Base-by-base conservation (phyloP, 2,888 invertebrate species). In the Therioaphis trifolii region DNA sequence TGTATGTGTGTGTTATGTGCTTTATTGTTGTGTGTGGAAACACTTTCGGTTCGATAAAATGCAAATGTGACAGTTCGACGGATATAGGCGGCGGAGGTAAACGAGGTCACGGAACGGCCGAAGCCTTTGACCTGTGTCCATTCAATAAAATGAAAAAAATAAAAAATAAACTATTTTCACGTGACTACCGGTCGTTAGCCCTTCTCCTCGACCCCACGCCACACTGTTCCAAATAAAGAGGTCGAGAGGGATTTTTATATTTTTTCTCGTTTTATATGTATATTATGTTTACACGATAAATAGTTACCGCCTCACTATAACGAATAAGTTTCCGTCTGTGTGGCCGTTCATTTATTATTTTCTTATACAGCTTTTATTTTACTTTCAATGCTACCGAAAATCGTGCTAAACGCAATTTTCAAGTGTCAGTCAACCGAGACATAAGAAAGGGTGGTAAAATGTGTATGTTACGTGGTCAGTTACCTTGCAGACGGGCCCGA, bases 121-220 rank as follows among this genome's bases (percentile, higher is more conserved):
- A 18, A 74, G 82, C 82, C 82, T 82, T 82, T 82, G 82, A 82
- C 82, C 82, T 52, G 29, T 82, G 82, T 82, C 82, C 82, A 82
- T 74, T 74, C 74, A 52, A 49, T n/a, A 43, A 61, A 76, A 11
- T 40, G 35, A 76, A 61, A 14, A 61, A 76, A 61, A 75, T 40
- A 49, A 24, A 52, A 77, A 72, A 74, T 49, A 24, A 15, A 52
- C 52, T n/a, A 18, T 49, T 63, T 82, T 74, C 74, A 82, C 82
- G 74, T 82, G 82, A 74, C 74, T 74, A 74, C 63, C 63, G 82
- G 82, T 82, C 82, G 74, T 82, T 82, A 82, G 74, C 69, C 82
- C 52, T 63, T 52, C 14, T 40, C 21, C 24, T 3, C 14, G 29
- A 35, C 61, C 52, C 27, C 52, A 12, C 7, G 61, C 29, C 21